A percentile compares a stretch with the other conserved stretches of the same genome.
These are phyloP conservation scores for Naja naja DNA, from an alignment of 2,113 vertebrate species.

Conservation along the genomic window DNA sequence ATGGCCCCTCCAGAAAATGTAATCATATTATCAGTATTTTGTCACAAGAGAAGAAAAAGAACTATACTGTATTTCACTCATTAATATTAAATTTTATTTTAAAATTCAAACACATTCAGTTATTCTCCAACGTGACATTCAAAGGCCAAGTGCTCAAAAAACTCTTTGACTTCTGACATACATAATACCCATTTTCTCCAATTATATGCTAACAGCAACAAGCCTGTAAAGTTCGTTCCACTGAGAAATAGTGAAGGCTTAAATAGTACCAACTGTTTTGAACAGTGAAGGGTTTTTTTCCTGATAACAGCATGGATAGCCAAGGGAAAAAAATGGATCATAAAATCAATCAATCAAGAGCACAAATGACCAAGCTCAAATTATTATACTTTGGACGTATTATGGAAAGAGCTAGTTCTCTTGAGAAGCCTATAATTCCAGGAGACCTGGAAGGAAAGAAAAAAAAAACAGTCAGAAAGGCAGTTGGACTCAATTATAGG, in stretches of 20 bases:
- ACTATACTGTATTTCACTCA: neutral
- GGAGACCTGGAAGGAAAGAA: too few relatives aligned
- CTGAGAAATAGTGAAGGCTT: neutral
- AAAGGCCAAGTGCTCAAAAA: neutral
- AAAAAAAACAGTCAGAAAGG: neutral
- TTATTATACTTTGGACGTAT: neutral
- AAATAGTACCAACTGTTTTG: neutral
- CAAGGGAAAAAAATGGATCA: neutral
- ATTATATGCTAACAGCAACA: neutral
- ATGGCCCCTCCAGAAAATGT: neutral
- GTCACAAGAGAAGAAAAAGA: neutral
- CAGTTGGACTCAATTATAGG: neutral
- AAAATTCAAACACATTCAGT: neutral
- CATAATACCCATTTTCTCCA: neutral
- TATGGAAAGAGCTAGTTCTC: neutral
- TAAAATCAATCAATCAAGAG: neutral
- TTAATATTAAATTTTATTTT: neutral
- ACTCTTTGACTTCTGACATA: neutral
- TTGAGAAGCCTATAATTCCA: neutral
- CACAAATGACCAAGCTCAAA: too few relatives aligned
- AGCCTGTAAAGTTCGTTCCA: neutral
- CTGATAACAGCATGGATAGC: neutral
- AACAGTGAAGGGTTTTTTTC: neutral
- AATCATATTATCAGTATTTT: neutral
- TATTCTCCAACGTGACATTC: neutral